These are phyloP conservation scores for Regulus satrapa DNA, from an alignment of 2,113 vertebrate genomes.

Conservation along the genomic window DNA sequence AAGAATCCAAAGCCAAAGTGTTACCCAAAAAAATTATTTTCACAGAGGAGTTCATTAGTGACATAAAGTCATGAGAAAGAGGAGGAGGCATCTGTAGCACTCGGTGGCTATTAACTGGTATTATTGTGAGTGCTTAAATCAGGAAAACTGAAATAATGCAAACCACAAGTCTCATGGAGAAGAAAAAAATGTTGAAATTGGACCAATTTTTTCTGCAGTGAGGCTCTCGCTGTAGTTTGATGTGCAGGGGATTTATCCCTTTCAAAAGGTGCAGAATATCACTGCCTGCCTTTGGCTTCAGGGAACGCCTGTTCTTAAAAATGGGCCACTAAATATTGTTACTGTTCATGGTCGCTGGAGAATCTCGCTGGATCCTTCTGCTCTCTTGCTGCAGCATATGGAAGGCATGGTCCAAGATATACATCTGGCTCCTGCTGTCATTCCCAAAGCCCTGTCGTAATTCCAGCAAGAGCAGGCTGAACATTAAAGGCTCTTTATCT, in stretches of 20 bases:
- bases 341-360: not conserved
- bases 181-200: not conserved
- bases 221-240: not conserved
- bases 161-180: not conserved
- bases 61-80: not conserved
- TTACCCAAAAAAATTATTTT: conserved; percentile 19
- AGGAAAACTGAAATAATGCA: not conserved
- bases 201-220: not conserved
- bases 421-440: not conserved
- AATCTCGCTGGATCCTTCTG: not conserved
- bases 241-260: not conserved
- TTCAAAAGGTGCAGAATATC: not conserved
- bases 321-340: not conserved
- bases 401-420: not conserved
- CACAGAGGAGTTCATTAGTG: conserved; percentile 18
- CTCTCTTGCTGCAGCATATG: not conserved
- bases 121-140: not conserved
- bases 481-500: not conserved
- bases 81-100: not conserved
- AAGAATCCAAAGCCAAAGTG: not conserved
- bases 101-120: not conserved
- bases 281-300: not conserved
- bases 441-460: not conserved
- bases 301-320: not conserved
- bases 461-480: not conserved